Percentiles rank a stretch among this genome's conserved stretches.
Evolutionary conservation across 2,888 invertebrate species (phyloP).

Genomic region (Sminthurides aquaticus): DNA sequence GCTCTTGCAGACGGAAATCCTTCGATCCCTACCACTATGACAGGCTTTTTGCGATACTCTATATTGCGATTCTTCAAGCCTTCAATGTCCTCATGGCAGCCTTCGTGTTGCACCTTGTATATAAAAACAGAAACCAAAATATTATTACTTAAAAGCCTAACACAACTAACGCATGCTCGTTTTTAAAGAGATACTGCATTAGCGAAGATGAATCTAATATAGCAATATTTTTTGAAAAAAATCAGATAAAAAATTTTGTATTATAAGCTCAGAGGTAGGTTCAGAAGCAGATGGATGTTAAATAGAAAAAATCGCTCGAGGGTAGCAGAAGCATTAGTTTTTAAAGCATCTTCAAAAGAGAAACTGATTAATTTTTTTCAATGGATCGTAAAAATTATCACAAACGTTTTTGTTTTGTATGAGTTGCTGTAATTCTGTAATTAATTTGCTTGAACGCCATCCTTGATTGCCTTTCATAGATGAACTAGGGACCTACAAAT

Average conservation of each 20-base stretch:
- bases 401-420: conserved; percentile 90
- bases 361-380: background rate
- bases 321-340: too few relatives aligned
- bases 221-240: background rate
- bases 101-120: conserved; percentile 53
- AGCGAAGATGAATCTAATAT: too few relatives aligned
- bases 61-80: conserved; percentile 50
- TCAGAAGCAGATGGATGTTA: too few relatives aligned
- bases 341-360: background rate
- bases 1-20: conserved; percentile 3
- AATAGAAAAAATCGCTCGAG: too few relatives aligned
- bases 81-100: conserved; percentile 53
- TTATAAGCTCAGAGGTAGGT: too few relatives aligned
- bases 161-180: background rate
- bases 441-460: conserved; percentile 71
- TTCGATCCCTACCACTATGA: background rate
- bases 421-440: conserved; percentile 85
- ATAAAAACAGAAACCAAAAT: background rate
- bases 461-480: conserved; percentile 54
- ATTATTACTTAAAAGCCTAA: background rate
- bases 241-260: too few relatives aligned
- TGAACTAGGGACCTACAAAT: too few relatives aligned
- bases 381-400: conserved; percentile 33
- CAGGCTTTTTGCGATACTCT: too few relatives aligned
- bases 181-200: too few relatives aligned